Percentiles rank a stretch among this genome's conserved stretches.
Evolutionary conservation across 1,140 invertebrate species (phyloP).

Genomic region (Calephelis virginiensis): DNA sequence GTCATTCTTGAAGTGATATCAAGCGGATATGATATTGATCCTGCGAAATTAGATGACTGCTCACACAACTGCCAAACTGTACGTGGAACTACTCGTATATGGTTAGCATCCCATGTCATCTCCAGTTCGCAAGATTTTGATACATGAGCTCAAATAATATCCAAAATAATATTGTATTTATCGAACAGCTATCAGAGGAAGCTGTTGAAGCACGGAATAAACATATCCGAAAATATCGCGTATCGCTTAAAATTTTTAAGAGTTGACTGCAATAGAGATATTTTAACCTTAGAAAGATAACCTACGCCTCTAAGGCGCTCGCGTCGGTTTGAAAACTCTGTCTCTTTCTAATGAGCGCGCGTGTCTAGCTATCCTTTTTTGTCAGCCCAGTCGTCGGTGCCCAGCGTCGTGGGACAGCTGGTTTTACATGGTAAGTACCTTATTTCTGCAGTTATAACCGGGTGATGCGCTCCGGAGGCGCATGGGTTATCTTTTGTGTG

Average conservation of each 20-base stretch:
- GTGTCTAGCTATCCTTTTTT: too few relatives aligned
- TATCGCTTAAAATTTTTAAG: neutral
- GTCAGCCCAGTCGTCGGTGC: too few relatives aligned
- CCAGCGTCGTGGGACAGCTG: too few relatives aligned
- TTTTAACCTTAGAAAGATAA: too few relatives aligned
- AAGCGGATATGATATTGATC: constrained; percentile 22
- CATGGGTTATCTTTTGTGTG: too few relatives aligned
- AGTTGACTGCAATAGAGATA: too few relatives aligned
- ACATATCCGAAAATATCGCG: constrained; percentile 3
- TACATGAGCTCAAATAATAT: constrained; percentile 31
- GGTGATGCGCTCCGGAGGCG: too few relatives aligned
- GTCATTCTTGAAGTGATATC: constrained; percentile 25
- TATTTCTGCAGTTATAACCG: too few relatives aligned
- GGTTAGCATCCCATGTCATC: constrained; percentile 44
- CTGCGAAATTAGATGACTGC: constrained; percentile 33
- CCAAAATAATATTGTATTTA: constrained; percentile 10
- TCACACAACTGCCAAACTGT: constrained; percentile 30
- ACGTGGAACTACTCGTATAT: constrained; percentile 16
- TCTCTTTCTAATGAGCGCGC: too few relatives aligned
- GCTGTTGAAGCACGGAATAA: constrained; percentile 36
- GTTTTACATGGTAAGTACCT: too few relatives aligned
- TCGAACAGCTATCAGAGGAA: constrained; percentile 27
- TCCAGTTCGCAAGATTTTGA: constrained; percentile 50
- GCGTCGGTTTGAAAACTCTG: too few relatives aligned
- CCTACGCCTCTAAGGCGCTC: too few relatives aligned